Percentiles rank a stretch among this genome's conserved stretches.
Evolutionary conservation across 2,113 vertebrate species (phyloP).

Genomic region (Aldabrachelys gigantea): DNA sequence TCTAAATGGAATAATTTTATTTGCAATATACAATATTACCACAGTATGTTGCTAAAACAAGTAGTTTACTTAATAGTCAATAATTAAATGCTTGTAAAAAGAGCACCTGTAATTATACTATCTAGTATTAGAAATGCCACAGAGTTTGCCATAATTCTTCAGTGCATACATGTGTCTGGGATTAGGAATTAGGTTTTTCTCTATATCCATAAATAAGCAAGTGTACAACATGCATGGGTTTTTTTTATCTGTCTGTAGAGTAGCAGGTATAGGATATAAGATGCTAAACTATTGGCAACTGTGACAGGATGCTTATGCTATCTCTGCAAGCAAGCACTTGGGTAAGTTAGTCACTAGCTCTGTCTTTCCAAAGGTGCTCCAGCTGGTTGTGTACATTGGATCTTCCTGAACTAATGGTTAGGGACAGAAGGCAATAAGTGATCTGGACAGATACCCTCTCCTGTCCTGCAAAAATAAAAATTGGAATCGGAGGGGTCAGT

Average conservation of each 20-base stretch:
- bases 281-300: background rate
- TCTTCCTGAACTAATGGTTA: too few relatives aligned
- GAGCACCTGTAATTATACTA: too few relatives aligned
- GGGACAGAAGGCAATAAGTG: background rate
- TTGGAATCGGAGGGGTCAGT: background rate
- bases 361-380: too few relatives aligned
- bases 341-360: background rate
- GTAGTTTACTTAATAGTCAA: background rate
- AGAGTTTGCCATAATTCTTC: background rate
- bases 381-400: background rate
- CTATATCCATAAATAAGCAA: background rate
- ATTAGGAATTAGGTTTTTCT: background rate
- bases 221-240: background rate
- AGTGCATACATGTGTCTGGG: accelerated
- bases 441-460: background rate
- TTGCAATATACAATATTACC: too few relatives aligned
- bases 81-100: too few relatives aligned
- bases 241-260: background rate
- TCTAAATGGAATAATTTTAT: too few relatives aligned
- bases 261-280: accelerated
- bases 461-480: background rate
- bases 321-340: background rate
- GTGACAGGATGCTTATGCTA: background rate
- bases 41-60: background rate
- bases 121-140: too few relatives aligned